Conservation (phyloP, 2,113 vertebrate genomes). For the Mola mola region DNA sequence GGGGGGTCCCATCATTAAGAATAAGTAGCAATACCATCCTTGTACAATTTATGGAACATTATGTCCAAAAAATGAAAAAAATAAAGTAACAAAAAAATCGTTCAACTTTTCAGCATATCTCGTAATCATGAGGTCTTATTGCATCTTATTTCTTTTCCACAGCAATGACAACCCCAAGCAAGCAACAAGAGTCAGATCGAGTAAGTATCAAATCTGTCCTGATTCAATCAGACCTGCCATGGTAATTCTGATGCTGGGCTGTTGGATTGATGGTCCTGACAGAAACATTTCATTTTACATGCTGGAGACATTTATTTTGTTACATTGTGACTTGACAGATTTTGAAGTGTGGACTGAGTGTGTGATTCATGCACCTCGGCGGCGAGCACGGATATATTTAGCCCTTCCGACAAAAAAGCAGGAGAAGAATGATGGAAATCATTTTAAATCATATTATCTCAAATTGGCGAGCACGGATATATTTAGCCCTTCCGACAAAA, state of each 20-base stretch:
- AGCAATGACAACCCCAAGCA: slow-evolving; percentile 79
- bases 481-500: slow-evolving; percentile 21
- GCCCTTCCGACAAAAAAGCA: slow-evolving; percentile 9
- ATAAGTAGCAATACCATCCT: too few relatives aligned
- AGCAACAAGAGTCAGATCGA: slow-evolving; percentile 80
- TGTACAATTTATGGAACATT: slow-evolving; percentile 3
- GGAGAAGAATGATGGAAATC: slow-evolving; percentile 2
- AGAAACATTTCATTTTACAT: slow-evolving; percentile 26
- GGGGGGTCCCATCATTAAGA: too few relatives aligned
- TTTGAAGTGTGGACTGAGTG: slow-evolving; percentile 17
- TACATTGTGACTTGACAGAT: slow-evolving; percentile 17
- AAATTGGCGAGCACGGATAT: too few relatives aligned
- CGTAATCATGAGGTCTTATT: not conserved
- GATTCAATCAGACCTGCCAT: slow-evolving; percentile 64
- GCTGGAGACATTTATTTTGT: slow-evolving; percentile 26
- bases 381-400: slow-evolving; percentile 23
- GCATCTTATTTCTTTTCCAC: slow-evolving; percentile 55
- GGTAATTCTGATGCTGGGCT: slow-evolving; percentile 47
- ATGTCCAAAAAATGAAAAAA: not conserved
- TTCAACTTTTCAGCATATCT: not conserved
- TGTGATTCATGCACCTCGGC: slow-evolving; percentile 9
- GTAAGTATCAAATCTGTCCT: slow-evolving; percentile 74
- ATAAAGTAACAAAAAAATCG: not conserved
- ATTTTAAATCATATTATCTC: slow-evolving; percentile 6
- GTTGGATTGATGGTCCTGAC: slow-evolving; percentile 42